These are phyloP conservation scores for Pelagia noctiluca DNA, from an alignment of 30 jellyfish, hydroid and myxozoan species.

Conservation along the genomic window DNA sequence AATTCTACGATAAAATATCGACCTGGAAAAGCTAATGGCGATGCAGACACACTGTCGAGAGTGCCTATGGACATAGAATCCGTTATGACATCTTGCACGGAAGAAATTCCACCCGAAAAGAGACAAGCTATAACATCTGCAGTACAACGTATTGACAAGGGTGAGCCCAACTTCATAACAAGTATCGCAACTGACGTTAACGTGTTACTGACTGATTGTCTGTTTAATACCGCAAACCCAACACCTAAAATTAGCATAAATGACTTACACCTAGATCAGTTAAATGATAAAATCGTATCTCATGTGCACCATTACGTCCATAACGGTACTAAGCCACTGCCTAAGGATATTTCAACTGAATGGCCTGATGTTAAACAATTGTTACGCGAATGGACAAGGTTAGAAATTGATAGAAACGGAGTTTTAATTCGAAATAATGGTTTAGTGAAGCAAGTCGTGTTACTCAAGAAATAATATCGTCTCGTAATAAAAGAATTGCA, in stretches of 20 bases:
- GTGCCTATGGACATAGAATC: background rate
- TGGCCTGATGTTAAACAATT: slow-evolving; percentile 1
- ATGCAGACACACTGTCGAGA: background rate
- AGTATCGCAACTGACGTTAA: slow-evolving; percentile 3
- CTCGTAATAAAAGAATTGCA: slow-evolving; percentile 16
- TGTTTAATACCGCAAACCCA: background rate
- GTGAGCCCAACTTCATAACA: background rate
- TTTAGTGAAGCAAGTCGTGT: slow-evolving; percentile 2
- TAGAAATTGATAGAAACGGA: slow-evolving; percentile 8
- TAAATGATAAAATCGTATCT: background rate
- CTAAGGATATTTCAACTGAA: slow-evolving; percentile 4
- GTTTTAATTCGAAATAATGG: slow-evolving; percentile 10
- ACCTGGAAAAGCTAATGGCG: background rate
- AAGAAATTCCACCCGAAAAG: background rate
- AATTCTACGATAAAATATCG: background rate
- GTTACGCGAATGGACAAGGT: slow-evolving; percentile 17
- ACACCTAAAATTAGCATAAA: background rate
- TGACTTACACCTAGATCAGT: background rate
- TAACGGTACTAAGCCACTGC: slow-evolving; percentile 2
- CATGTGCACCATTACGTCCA: slow-evolving; percentile 5
- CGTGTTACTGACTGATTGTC: background rate
- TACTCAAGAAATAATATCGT: background rate
- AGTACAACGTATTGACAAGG: background rate
- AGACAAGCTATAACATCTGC: slow-evolving; percentile 18
- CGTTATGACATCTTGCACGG: background rate